A percentile compares a stretch with the other conserved stretches of the same genome.
phyloP scores from a whole-genome alignment of 2,888 invertebrate genomes.

The Stenichneumon culpator region DNA sequence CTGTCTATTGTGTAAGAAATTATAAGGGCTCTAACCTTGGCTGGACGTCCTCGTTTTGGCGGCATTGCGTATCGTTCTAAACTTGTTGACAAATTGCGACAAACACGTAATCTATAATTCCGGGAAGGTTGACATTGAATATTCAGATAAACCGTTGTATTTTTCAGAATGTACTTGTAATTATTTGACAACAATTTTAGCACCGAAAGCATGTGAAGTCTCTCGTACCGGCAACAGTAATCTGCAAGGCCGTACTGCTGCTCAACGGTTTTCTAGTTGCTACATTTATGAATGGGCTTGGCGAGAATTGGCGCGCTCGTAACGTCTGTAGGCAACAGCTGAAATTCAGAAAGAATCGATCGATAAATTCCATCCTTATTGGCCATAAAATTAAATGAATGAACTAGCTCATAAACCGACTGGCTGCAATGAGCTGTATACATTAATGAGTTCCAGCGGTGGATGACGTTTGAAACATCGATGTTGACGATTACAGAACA shows the following conservation, averaged over 20 bases:
- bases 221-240: background rate
- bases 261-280: background rate
- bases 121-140: background rate
- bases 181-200: slow-evolving; percentile 41
- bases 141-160: background rate
- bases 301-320: background rate
- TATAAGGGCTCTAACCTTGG: slow-evolving; percentile 75
- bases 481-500: too few species aligned
- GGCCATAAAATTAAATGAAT: background rate
- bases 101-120: slow-evolving; percentile 4
- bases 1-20: background rate
- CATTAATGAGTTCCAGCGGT: background rate
- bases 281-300: background rate
- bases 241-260: background rate
- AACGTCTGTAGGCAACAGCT: background rate
- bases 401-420: background rate
- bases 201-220: slow-evolving; percentile 22
- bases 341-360: background rate
- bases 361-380: background rate
- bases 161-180: slow-evolving; percentile 30
- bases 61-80: slow-evolving; percentile 72
- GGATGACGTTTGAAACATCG: too few species aligned
- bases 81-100: slow-evolving; percentile 9
- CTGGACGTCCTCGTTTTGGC: slow-evolving; percentile 75
- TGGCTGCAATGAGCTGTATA: background rate